phyloP scores from a whole-genome alignment of 1,140 invertebrate genomes.

The Metopolophium dirhodum region DNA sequence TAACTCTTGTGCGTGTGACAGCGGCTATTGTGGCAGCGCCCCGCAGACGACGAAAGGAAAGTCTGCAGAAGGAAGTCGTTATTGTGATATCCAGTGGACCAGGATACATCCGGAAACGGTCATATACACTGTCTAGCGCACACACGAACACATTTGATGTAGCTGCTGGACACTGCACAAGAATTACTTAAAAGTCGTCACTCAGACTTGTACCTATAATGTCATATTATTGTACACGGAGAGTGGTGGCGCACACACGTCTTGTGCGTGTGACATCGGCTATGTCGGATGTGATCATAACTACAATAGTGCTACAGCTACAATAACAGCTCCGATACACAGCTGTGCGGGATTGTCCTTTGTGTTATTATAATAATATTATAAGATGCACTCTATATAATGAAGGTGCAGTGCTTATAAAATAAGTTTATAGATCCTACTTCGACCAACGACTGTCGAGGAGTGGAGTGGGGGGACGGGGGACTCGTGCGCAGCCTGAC shows the following conservation, averaged over 20 bases:
- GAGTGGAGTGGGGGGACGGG: too few relatives aligned
- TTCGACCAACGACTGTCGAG: too few relatives aligned
- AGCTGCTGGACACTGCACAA: constrained; percentile 55
- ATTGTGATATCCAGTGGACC: neutral
- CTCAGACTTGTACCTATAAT: neutral
- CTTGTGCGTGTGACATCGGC: constrained; percentile 56
- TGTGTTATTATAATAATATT: too few relatives aligned
- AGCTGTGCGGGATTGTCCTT: neutral
- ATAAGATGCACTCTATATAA: too few relatives aligned
- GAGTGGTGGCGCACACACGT: constrained; percentile 17
- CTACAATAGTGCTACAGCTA: neutral
- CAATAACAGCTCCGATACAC: too few relatives aligned
- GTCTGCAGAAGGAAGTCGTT: neutral
- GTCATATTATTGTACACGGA: neutral
- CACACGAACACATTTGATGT: neutral
- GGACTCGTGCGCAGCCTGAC: too few relatives aligned
- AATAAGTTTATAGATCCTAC: neutral
- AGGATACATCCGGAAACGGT: too few relatives aligned
- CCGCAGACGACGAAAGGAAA: neutral
- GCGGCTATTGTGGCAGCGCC: constrained; percentile 52
- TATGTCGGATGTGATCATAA: constrained; percentile 34
- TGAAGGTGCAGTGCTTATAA: too few relatives aligned
- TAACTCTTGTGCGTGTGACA: constrained; percentile 57
- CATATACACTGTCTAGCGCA: neutral
- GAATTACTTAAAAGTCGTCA: constrained; percentile 32